These are phyloP conservation scores for Puntigrus tetrazona DNA, from an alignment of 2,113 vertebrate genomes.

Conservation along the genomic window DNA sequence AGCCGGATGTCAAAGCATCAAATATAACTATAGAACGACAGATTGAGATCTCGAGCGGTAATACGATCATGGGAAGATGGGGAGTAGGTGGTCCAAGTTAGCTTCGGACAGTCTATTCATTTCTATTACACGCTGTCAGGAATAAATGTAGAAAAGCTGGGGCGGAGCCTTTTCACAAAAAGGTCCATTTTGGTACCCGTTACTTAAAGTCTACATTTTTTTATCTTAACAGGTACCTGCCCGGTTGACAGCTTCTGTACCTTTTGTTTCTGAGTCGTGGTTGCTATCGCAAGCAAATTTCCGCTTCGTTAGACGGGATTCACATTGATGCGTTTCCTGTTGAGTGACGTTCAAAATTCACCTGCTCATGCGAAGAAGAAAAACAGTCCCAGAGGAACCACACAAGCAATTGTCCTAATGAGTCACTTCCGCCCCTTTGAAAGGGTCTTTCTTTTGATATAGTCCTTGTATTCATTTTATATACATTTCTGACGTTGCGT, in stretches of 20 bases:
- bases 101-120: too few species aligned
- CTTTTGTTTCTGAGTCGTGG: too few species aligned
- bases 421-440: neutral
- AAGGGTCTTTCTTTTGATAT: neutral
- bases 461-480: neutral
- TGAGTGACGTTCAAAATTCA: neutral
- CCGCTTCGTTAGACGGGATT: neutral
- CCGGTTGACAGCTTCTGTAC: too few species aligned
- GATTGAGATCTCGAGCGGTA: neutral
- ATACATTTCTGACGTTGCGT: too few species aligned
- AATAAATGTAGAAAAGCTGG: too few species aligned
- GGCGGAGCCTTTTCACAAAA: too few species aligned
- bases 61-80: neutral
- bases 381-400: constrained; percentile 9
- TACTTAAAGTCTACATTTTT: too few species aligned
- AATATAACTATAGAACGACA: neutral
- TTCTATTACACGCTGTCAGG: too few species aligned
- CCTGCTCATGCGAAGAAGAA: neutral
- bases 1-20: neutral
- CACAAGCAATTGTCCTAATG: constrained; percentile 16
- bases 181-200: too few species aligned
- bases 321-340: neutral
- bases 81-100: neutral
- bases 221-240: too few species aligned
- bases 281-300: too few species aligned